These are phyloP conservation scores for Eolophus roseicapilla DNA, from an alignment of 2,113 vertebrate genomes.

Conservation along the genomic window DNA sequence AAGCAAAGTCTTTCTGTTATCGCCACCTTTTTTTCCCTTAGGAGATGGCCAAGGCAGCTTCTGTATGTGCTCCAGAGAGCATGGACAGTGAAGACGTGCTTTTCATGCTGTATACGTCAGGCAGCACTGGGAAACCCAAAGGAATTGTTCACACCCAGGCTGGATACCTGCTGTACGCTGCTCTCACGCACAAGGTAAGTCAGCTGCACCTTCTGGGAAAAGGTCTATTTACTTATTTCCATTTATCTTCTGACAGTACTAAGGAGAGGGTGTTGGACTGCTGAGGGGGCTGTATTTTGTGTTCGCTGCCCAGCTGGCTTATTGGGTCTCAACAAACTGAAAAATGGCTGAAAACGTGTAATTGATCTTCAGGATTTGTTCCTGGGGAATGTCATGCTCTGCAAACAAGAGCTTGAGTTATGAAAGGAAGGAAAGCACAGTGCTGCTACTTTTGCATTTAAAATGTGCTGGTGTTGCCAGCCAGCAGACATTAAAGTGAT, in stretches of 20 bases:
- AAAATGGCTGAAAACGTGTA: not conserved
- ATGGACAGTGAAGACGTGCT: slow-evolving; percentile 89
- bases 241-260: not conserved
- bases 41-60: slow-evolving; percentile 83
- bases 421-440: not conserved
- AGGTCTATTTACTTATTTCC: not conserved
- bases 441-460: not conserved
- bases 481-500: not conserved
- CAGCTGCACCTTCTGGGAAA: not conserved
- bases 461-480: not conserved
- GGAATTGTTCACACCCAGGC: slow-evolving; percentile 90
- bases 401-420: not conserved
- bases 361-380: not conserved
- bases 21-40: slow-evolving; percentile 27
- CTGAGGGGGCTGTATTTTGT: not conserved
- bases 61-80: slow-evolving; percentile 78
- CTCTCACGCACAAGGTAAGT: slow-evolving; percentile 88
- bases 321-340: not conserved
- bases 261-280: not conserved
- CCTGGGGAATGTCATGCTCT: not conserved
- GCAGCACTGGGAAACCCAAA: slow-evolving; percentile 90
- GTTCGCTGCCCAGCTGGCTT: not conserved
- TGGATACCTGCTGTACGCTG: slow-evolving; percentile 87
- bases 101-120: slow-evolving; percentile 90
- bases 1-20: not conserved